phyloP scores from a whole-genome alignment of 2,113 vertebrate genomes.

The Corythaeola cristata region DNA sequence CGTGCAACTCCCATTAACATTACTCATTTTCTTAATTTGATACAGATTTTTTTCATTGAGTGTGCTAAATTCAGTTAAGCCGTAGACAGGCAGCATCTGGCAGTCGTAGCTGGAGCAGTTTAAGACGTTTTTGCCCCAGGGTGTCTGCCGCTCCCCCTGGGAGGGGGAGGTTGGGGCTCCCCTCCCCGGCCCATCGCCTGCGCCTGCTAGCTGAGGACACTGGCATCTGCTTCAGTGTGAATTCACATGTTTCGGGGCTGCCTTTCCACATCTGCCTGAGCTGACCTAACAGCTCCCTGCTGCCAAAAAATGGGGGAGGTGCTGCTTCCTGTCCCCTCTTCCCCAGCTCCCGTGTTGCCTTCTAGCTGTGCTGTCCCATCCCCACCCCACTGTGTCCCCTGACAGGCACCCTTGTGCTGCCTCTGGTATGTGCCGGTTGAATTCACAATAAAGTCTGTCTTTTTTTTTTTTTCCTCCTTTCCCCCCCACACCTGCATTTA shows the following conservation, averaged over 20 bases:
- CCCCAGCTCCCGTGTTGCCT: fast-evolving
- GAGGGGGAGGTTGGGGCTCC: background rate
- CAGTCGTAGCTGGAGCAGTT: background rate
- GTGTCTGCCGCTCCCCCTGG: slow-evolving; percentile 3
- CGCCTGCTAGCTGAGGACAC: background rate
- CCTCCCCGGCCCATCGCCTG: background rate
- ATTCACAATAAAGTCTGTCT: background rate
- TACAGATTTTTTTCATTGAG: slow-evolving; percentile 56
- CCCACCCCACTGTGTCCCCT: fast-evolving
- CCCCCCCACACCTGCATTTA: background rate
- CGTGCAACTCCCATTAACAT: slow-evolving; percentile 30
- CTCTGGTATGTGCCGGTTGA: background rate
- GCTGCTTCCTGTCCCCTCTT: background rate
- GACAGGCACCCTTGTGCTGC: background rate
- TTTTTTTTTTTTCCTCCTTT: too few species aligned
- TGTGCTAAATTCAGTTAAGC: slow-evolving; percentile 57
- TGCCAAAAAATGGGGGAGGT: background rate
- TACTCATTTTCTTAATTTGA: slow-evolving; percentile 63
- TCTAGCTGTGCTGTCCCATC: fast-evolving
- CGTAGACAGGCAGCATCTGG: slow-evolving; percentile 56
- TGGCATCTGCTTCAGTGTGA: background rate
- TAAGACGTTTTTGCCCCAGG: slow-evolving; percentile 27
- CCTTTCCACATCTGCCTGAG: background rate
- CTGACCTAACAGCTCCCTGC: background rate
- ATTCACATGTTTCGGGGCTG: background rate